phyloP scores from a whole-genome alignment of 2,797 vertebrate genomes.

The Halcyon badia region DNA sequence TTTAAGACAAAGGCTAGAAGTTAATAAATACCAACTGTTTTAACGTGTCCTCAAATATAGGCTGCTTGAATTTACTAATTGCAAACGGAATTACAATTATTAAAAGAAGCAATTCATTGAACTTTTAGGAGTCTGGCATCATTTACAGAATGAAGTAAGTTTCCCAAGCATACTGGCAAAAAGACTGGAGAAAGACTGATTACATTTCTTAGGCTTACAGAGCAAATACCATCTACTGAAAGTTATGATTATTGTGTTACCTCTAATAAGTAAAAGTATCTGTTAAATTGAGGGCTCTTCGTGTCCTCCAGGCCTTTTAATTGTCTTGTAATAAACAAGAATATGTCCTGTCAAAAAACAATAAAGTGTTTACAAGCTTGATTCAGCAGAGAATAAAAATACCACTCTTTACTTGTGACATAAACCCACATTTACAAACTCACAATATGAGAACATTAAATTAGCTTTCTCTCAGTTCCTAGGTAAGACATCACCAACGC shows the following conservation, averaged over 20 bases:
- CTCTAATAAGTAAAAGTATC: conserved; percentile 99
- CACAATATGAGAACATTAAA: background rate
- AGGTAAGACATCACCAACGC: background rate
- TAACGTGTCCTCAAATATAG: background rate
- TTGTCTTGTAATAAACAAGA: conserved; percentile 99
- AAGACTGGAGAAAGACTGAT: background rate
- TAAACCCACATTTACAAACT: background rate
- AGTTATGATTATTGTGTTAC: conserved; percentile 76
- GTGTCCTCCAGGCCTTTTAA: conserved; percentile 98
- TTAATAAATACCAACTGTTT: background rate
- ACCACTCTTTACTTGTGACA: background rate
- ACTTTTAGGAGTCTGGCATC: background rate
- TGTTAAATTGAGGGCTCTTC: conserved; percentile 99
- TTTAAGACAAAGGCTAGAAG: background rate
- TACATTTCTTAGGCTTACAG: background rate
- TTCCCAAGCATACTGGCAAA: background rate
- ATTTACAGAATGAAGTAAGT: background rate
- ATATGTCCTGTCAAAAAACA: conserved; percentile 91
- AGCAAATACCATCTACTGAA: background rate
- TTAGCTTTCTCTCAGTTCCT: too few relatives aligned
- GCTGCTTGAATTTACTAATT: background rate
- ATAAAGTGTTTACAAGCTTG: conserved; percentile 40
- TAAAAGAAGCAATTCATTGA: background rate
- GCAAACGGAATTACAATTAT: background rate
- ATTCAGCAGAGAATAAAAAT: background rate